Base-by-base conservation (phyloP, 2,888 invertebrate genomes). In the Isoperla grammatica region DNA sequence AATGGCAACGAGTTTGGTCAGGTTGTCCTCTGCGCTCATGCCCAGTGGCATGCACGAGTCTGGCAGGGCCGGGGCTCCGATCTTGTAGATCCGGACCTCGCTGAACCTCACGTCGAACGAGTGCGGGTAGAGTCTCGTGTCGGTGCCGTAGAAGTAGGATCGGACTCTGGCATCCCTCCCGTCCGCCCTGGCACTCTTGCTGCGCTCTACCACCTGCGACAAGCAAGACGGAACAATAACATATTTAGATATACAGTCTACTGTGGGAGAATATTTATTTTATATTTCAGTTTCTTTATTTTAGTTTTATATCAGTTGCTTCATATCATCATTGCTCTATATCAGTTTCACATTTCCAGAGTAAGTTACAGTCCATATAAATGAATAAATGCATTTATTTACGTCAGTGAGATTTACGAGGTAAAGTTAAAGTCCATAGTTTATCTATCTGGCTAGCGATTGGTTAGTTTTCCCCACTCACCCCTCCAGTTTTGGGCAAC, bases 1-100 rank as follows among this genome's bases (percentile, higher is more conserved):
- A 39, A 95, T 85, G 0, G 84, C 77, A 29, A 96, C 93, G 56
- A 96, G 78, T 77, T 94, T 94, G 0, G 94, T 95, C 63, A 89
- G 80, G 72, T 92, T 93, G 75, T 97, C 96, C 71, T 90, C 90
- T 0, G 85, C 76, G 70, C 91, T 92, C 94, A 96, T 96, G 54
- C 97, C 98, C 60, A 96, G 81, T 0, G 98, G 98, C 84, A 98
- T 86, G 73, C 96, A 95, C 1, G 96, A 96, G 70, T 92, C 94
- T 0, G 98, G 97, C 59, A 98, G 77, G 0, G 89, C 84, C 0
- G 94, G 93, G 0, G 95, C 95, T 11, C 96, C 95, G 69, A 97
- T 92, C 82, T 96, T 96, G 72, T 86, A 95, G 39, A 98, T 85
- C 72, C 89, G 89, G 9, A 96, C 80, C 67, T 96, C 95, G 1